These are phyloP conservation scores for Bradypodion ventrale DNA, from an alignment of 2,797 vertebrate species.

Conservation along the genomic window DNA sequence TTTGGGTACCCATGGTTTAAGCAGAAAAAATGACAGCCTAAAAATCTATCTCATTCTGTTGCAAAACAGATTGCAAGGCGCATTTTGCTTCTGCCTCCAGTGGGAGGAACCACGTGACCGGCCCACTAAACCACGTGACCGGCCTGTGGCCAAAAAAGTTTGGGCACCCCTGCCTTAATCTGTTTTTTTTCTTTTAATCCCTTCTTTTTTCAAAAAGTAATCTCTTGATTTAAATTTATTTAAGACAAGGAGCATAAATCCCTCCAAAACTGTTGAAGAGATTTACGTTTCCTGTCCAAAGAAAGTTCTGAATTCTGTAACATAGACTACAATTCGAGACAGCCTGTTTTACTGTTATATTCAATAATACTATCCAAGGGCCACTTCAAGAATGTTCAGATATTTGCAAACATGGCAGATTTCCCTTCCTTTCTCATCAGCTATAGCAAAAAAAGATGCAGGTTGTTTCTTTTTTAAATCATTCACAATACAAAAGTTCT, in stretches of 20 bases:
- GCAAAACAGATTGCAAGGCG: too few species aligned
- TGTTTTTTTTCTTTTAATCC: background rate
- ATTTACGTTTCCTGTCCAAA: too few species aligned
- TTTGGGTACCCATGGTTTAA: too few species aligned
- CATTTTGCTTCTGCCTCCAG: too few species aligned
- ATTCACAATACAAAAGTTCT: background rate
- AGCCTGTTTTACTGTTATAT: background rate
- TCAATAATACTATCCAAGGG: background rate
- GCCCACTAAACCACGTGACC: too few species aligned
- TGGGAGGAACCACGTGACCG: too few species aligned
- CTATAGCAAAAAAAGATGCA: background rate
- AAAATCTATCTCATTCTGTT: too few species aligned
- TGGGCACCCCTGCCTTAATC: too few species aligned
- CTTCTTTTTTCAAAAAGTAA: background rate
- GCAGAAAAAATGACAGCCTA: too few species aligned
- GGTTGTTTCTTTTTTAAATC: background rate
- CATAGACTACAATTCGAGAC: background rate
- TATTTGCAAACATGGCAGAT: background rate
- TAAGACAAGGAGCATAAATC: background rate
- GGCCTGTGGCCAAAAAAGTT: too few species aligned
- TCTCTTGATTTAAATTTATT: background rate
- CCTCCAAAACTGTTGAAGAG: background rate
- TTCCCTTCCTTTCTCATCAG: background rate
- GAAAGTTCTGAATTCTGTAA: background rate
- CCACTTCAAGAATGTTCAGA: background rate